Evolutionary conservation across 1,140 invertebrate genomes (phyloP), one percentile per base, ranked within the genome.

Genomic region (Goniozus legneri): DNA sequence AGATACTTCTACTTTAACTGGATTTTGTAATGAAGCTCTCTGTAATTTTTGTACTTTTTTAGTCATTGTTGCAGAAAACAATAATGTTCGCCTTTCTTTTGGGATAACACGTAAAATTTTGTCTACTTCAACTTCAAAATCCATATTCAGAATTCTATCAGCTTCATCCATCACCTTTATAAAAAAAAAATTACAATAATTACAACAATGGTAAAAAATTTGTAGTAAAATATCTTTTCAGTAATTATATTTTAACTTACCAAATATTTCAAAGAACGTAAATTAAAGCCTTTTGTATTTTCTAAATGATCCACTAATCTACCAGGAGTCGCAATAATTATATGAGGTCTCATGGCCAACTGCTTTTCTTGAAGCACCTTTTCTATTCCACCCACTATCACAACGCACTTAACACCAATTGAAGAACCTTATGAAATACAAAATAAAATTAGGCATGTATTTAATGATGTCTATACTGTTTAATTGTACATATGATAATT

Each of bases 11-110:
- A 99, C 89, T 76, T 91, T 93, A 0, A 96, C 91, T 7, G 97
- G 95, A 73, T 92, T 85, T 54, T 85, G 84, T 1, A 99, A 76
- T 4, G 92, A 97, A 1, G 97, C 97, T 41, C 96, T 76, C 71
- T 99, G 95, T 15, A 99, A 73, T 75, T 99, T 98, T 55, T 92
- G 85, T 1, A 98, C 95, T 79, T 98, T 98, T 67, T 96, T 95
- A 0, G 95, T 98, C 95, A 98, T 98, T 14, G 95, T 98, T 2
- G 95, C 95, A 2, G 95, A 97, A 76, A 97, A 98, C 18, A 98
- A 69, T 55, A 88, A 89, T 0, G 95, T 98, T 43, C 84, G 77
- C 14, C 94, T 80, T 60, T 97, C 92, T 31, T 85, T 79, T 0
- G 95, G 95, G 52, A 98, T 89, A 0, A 89, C 91, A 65, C 89